Evolutionary conservation across 2,888 invertebrate species (phyloP).

Genomic region (Nephrotoma flavescens): DNA sequence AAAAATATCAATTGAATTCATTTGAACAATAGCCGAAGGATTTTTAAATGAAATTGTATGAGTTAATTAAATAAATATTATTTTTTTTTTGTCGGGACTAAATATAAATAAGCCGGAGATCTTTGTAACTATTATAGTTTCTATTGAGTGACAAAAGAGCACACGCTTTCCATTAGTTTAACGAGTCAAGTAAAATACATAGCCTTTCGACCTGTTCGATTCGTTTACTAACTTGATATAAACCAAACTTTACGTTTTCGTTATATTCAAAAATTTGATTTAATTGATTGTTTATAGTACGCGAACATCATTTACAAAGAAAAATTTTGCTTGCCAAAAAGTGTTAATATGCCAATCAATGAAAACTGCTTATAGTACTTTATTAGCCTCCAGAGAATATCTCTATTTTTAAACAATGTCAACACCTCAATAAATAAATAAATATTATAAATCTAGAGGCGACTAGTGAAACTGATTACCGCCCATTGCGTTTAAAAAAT

Average conservation of each 20-base stretch:
- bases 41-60: background rate
- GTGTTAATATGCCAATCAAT: background rate
- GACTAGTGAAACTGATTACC: background rate
- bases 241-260: background rate
- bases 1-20: background rate
- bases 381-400: background rate
- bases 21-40: background rate
- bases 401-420: background rate
- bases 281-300: background rate
- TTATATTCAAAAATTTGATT: background rate
- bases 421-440: background rate
- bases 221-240: background rate
- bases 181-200: background rate
- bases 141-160: background rate
- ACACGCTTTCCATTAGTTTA: background rate
- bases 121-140: background rate
- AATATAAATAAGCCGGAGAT: background rate
- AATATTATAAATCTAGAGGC: background rate
- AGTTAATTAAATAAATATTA: background rate
- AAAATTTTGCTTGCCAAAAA: background rate
- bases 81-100: background rate
- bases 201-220: background rate
- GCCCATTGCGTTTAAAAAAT: background rate
- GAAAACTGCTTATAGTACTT: background rate
- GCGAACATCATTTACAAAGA: background rate